Evolutionary conservation across 2,888 invertebrate genomes (phyloP), one percentile per base, ranked within the genome.

Genomic region (Hoplodrina blanda): DNA sequence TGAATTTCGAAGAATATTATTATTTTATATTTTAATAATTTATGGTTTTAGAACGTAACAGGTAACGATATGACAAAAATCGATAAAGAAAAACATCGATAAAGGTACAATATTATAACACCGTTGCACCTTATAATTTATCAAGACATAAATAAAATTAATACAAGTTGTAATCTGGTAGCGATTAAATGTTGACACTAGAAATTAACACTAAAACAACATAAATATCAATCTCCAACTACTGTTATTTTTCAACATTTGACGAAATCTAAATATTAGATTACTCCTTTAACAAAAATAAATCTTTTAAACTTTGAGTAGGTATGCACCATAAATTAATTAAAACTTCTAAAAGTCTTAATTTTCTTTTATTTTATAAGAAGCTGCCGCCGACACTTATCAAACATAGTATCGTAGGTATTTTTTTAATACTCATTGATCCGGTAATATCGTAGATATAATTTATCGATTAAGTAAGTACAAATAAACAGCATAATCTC

Each of bases 111-210:
- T 53, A 60, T 60, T 20, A 6, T 19, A n/a, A 41, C n/a, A 62
- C 33, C 30, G 3, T 17, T 46, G 17, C 17, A 17, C 46, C 17
- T 57, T 44, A 6, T 65, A 46, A 72, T 63, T 44, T 63, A 67
- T 63, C 56, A 62, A 64, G n/a, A 68, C n/a, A 59, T 62, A 59
- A 49, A 62, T 73, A 60, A 73, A 62, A 68, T 57, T 30, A 53
- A 2, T 17, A 62, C 61, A 52, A 20, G 1, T 57, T 41, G 17
- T 19, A 44, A 73, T 59, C 10, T 66, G 44, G 60, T 63, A 73
- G 76, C 73, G 11, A 56, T 50, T n/a, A 63, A 25, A 62, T 68
- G 52, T 76, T 53, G 56, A 49, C 66, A 77, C 20, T 46, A 54
- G 19, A 41, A 56, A 60, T 76, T 54, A 62, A 46, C 33, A 44